These are phyloP conservation scores for Coregonus sp. DNA, from an alignment of 2,797 vertebrate genomes.

Conservation along the genomic window DNA sequence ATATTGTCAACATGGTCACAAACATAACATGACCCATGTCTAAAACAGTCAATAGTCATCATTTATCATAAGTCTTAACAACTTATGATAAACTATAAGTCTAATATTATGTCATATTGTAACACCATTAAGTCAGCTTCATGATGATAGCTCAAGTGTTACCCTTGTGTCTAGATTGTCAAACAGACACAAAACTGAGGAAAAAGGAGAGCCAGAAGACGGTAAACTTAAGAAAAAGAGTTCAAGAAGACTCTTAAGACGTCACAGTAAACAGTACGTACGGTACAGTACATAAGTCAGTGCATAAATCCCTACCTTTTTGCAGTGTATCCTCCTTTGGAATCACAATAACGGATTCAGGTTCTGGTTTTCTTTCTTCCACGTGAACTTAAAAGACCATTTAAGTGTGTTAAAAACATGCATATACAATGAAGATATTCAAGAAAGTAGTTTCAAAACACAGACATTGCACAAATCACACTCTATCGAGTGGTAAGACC, in stretches of 20 bases:
- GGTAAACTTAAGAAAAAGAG: background rate
- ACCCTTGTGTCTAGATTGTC: background rate
- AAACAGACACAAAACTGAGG: background rate
- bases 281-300: background rate
- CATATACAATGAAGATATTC: conserved; percentile 1
- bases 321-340: conserved; percentile 76
- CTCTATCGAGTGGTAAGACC: conserved; percentile 60
- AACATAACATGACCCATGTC: background rate
- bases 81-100: background rate
- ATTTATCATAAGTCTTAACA: background rate
- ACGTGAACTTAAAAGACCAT: conserved; percentile 77
- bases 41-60: background rate
- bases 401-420: conserved; percentile 49
- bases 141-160: background rate
- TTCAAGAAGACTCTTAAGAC: background rate
- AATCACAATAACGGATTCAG: conserved; percentile 40
- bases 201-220: background rate
- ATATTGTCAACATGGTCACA: background rate
- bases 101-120: background rate
- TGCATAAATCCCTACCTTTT: conserved; percentile 78
- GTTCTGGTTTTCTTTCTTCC: conserved; percentile 75
- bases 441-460: conserved; percentile 32
- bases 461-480: conserved; percentile 35
- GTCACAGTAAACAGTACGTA: background rate
- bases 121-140: background rate